Base-by-base conservation (phyloP, 2,113 vertebrate genomes). In the Hyperopisus bebe region DNA sequence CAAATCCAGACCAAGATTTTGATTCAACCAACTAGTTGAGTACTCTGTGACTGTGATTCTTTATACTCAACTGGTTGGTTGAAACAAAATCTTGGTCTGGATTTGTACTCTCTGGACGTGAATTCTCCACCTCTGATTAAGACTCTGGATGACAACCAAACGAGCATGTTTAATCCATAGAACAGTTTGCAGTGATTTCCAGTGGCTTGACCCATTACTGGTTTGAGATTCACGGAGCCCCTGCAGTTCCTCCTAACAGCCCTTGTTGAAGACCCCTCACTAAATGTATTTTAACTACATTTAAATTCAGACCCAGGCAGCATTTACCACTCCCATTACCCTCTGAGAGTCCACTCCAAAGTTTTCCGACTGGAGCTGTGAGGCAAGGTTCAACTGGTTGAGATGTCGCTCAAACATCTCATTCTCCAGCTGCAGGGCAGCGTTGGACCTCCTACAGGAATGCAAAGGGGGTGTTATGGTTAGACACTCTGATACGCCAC, bases 351-450 rank as follows among this genome's bases (percentile, higher is more conserved):
- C 17, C 17, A 55, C 51, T 19, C 48, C 74, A 1, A 19, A 39
- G 48, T 48, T n/a, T 48, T 89, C 91, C 3, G 91, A 8, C 3
- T 31, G 15, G 7, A 10, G 88, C n/a, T 21, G 46, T 3, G 44
- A 24, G 0, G 1, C 51, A 1, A 89, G 89, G 48, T 96, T 95
- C 92, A 96, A 83, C 24, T 91, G 93, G 46, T 5, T 87, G 88
- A 93, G 93, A 55, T 94, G 95, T 83, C 95, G 95, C 86, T 97
- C 94, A 89, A 95, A 95, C 94, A 96, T 94, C 50, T 94, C 95
- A 0, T 91, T 95, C 93, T 97, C 96, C 0, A 90, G 91, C 90
- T 53, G 95, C 53, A 97, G 94, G 70, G 90, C 90, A 51, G 92
- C 90, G 46, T 94, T 95, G 88, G 91, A 90, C 46, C 93, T 91